Base-by-base conservation (phyloP, 2,797 vertebrate species). In the Benthosema pterotum region DNA sequence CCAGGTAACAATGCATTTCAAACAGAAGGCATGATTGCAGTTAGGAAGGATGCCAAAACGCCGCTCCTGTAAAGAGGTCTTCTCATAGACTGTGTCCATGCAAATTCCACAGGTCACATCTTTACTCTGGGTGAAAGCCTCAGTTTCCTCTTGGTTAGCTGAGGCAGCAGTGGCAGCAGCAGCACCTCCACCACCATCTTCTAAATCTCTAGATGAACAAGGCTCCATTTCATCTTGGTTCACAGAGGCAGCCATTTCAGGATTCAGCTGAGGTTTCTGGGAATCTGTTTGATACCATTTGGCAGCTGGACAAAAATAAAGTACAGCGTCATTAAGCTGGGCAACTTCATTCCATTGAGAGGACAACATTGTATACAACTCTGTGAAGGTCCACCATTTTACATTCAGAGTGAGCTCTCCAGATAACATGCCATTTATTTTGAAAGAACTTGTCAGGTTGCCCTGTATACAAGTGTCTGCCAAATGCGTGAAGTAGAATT, bases 61-160 rank as follows among this genome's bases (percentile, higher is more conserved):
- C 0, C 87, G 65, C 50, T 94, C 84, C 5, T 89, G 78, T 0
- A 59, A 60, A 11, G 83, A 73, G 0, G 63, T 16, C 76, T 98
- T 98, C 77, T 94, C 95, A 1, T 93, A 96, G 54, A 97, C 93
- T 11, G 90, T 93, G 69, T 98, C 96, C 95, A 97, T 96, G 87
- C 95, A 97, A 88, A 98, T 96, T 15, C 96, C 96, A 6, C 96
- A 98, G 55, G 90, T 82, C 18, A 96, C 43, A 0, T 93, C 85
- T 85, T 88, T 87, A 50, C 94, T 96, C 65, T 78, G 83, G 63
- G 86, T 72, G 64, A 83, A 84, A 43, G 80, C 72, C 17, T 86
- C 71, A 0, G 32, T 69, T 19, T 71, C 73, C 5, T 71, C 58
- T 47, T 58, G 53, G 42, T 28, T 15, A 50, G 28, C 13, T 3